phyloP scores from a whole-genome alignment of 2,797 vertebrate genomes.

The Buphagus erythrorhynchus region DNA sequence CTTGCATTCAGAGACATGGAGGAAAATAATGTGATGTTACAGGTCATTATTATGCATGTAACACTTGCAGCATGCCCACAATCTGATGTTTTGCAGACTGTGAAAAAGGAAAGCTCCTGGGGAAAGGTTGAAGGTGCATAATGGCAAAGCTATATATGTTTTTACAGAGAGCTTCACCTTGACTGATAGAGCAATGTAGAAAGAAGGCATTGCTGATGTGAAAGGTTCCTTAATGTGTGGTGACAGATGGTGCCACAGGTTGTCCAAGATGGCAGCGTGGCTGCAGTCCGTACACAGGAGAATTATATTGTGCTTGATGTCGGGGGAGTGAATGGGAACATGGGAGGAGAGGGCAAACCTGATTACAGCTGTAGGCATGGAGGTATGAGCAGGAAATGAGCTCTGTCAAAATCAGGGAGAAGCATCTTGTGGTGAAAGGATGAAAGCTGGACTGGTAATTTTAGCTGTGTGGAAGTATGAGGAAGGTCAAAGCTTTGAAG shows the following conservation, averaged over 20 bases:
- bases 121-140: not conserved
- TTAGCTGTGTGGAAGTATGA: not conserved
- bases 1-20: not conserved
- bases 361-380: not conserved
- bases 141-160: not conserved
- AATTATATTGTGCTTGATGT: not conserved
- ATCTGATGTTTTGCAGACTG: not conserved
- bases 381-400: not conserved
- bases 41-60: not conserved
- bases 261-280: not conserved
- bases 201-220: not conserved
- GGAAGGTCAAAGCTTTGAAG: not conserved
- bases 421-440: not conserved
- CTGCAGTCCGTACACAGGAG: fast-evolving
- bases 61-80: not conserved
- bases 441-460: not conserved
- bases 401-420: not conserved
- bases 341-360: not conserved
- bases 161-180: not conserved
- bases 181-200: not conserved
- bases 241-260: not conserved
- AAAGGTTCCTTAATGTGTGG: not conserved
- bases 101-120: not conserved
- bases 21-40: not conserved
- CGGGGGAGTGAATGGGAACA: not conserved